Conservation (phyloP, 2,113 vertebrate species). For the Bufo gargarizans region DNA sequence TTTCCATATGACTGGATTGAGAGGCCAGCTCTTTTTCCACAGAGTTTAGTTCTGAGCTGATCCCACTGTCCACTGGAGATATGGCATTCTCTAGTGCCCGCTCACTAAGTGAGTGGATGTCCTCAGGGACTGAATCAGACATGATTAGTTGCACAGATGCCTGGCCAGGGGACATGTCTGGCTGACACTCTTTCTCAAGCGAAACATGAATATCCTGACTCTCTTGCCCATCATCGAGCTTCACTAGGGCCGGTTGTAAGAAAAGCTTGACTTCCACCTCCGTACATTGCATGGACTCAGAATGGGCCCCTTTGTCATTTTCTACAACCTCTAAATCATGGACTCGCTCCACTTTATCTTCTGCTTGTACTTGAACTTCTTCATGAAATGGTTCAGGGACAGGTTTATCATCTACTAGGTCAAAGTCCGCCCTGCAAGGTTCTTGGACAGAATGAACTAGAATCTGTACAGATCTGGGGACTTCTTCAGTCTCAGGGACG, state of each 20-base stretch:
- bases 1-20: not conserved
- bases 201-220: not conserved
- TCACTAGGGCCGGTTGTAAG: not conserved
- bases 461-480: not conserved
- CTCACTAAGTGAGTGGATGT: not conserved
- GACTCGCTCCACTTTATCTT: not conserved
- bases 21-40: constrained; percentile 30
- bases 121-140: not conserved
- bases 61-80: not conserved
- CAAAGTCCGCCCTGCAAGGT: not conserved
- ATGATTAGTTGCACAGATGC: not conserved
- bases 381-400: not conserved
- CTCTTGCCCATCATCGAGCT: not conserved
- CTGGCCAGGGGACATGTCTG: not conserved
- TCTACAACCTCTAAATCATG: not conserved
- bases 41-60: not conserved
- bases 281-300: not conserved
- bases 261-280: not conserved
- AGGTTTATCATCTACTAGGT: not conserved
- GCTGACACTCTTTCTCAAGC: not conserved
- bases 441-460: not conserved
- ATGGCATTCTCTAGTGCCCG: not conserved
- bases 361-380: not conserved
- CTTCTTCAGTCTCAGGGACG: not conserved
- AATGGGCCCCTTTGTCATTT: not conserved